phyloP scores from a whole-genome alignment of 2,113 vertebrate genomes.

The Eudyptes chrysolophus region DNA sequence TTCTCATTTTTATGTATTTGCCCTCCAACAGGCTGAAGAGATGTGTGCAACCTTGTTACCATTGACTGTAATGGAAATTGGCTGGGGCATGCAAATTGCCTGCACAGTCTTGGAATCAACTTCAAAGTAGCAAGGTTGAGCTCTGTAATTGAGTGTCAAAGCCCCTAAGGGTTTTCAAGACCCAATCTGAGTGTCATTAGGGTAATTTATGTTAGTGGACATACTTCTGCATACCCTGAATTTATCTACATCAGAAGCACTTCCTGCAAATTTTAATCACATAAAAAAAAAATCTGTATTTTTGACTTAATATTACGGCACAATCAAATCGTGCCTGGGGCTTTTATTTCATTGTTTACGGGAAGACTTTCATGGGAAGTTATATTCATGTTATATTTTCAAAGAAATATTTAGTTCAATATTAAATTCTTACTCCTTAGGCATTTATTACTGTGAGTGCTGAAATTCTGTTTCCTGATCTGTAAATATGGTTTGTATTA shows the following conservation, averaged over 20 bases:
- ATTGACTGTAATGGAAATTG: neutral
- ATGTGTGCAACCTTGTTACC: neutral
- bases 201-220: neutral
- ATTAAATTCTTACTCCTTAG: neutral
- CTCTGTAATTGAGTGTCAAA: neutral
- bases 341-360: neutral
- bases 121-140: slow-evolving; percentile 23
- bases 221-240: neutral
- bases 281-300: neutral
- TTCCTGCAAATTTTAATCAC: neutral
- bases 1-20: slow-evolving; percentile 7
- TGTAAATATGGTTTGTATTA: slow-evolving; percentile 5
- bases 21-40: slow-evolving; percentile 1
- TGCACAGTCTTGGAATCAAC: neutral
- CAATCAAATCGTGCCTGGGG: neutral
- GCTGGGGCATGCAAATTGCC: neutral
- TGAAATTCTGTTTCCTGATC: neutral
- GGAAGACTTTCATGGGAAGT: neutral
- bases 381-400: neutral
- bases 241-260: neutral
- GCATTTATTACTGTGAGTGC: neutral
- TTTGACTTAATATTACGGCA: neutral
- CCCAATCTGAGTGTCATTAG: neutral
- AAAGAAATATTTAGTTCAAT: neutral
- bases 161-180: neutral